phyloP scores from a whole-genome alignment of 2,888 invertebrate genomes.

The Lasius platythorax region DNA sequence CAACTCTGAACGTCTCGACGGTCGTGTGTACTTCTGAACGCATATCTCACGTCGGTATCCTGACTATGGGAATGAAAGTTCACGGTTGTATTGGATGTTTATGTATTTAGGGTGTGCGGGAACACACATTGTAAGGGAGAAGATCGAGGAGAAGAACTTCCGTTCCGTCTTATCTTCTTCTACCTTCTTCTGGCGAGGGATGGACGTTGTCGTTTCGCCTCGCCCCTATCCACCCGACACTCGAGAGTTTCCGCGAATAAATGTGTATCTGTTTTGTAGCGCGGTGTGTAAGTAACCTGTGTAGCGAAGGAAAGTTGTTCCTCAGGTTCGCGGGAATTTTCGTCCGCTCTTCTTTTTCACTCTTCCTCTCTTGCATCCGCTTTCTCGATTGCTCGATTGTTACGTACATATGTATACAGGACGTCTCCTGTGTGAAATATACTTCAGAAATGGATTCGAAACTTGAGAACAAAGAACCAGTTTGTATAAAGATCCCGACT shows the following conservation, averaged over 20 bases:
- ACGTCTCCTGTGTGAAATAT: neutral
- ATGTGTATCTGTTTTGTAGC: slow-evolving; percentile 52
- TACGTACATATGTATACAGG: neutral
- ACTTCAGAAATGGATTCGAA: neutral
- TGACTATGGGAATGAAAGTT: neutral
- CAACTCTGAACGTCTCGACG: neutral
- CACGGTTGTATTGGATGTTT: slow-evolving; percentile 20
- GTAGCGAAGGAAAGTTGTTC: slow-evolving; percentile 29
- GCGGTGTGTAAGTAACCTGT: neutral
- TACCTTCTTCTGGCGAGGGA: slow-evolving; percentile 3
- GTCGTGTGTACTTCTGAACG: slow-evolving; percentile 13
- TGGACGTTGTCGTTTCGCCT: slow-evolving; percentile 25
- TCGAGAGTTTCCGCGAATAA: slow-evolving; percentile 45
- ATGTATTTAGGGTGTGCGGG: slow-evolving; percentile 41
- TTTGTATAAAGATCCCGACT: neutral
- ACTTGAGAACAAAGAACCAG: slow-evolving; percentile 8
- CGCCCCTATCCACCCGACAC: neutral
- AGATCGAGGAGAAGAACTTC: slow-evolving; percentile 29
- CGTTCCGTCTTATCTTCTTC: slow-evolving; percentile 41
- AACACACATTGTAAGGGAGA: slow-evolving; percentile 9
- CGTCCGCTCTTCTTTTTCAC: slow-evolving; percentile 20
- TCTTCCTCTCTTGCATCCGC: neutral
- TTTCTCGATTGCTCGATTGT: slow-evolving; percentile 25
- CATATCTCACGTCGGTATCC: neutral
- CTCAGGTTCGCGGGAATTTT: slow-evolving; percentile 5